A percentile compares a stretch with the other conserved stretches of the same genome.
phyloP scores from a whole-genome alignment of 2,797 vertebrate genomes.

The Alca torda region DNA sequence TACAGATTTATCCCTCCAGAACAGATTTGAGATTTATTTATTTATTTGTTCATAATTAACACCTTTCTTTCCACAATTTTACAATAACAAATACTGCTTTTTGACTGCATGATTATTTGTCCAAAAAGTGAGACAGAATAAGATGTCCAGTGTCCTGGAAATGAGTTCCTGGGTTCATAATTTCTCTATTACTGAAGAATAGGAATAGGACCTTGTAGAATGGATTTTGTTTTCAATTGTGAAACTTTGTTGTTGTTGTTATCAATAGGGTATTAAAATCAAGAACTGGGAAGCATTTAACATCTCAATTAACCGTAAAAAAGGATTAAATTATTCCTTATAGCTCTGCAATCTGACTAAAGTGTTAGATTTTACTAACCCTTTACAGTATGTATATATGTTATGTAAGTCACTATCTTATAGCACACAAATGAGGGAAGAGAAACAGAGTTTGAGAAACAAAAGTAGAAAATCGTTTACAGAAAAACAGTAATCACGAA shows the following conservation, averaged over 20 bases:
- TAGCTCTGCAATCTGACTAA: neutral
- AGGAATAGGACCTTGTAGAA: neutral
- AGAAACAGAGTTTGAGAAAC: neutral
- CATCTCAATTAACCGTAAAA: neutral
- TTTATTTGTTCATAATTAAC: neutral
- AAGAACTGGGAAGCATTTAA: neutral
- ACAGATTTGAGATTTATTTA: neutral
- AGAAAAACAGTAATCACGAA: neutral
- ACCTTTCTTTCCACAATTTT: neutral
- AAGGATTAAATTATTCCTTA: neutral
- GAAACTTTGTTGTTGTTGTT: neutral
- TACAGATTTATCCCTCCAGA: neutral
- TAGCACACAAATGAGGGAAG: neutral
- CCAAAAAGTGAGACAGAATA: neutral
- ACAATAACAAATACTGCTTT: neutral
- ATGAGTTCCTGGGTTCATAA: fast-evolving
- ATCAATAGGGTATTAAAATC: neutral
- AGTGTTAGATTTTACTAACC: neutral
- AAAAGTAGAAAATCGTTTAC: neutral
- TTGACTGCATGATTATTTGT: neutral
- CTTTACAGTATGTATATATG: too few species aligned
- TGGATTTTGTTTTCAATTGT: neutral
- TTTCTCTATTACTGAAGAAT: neutral
- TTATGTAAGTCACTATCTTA: neutral
- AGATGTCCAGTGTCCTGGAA: neutral